Percentiles rank a stretch among this genome's conserved stretches.
Conservation (phyloP, 1,140 invertebrate genomes). For the Maniola jurtina region DNA sequence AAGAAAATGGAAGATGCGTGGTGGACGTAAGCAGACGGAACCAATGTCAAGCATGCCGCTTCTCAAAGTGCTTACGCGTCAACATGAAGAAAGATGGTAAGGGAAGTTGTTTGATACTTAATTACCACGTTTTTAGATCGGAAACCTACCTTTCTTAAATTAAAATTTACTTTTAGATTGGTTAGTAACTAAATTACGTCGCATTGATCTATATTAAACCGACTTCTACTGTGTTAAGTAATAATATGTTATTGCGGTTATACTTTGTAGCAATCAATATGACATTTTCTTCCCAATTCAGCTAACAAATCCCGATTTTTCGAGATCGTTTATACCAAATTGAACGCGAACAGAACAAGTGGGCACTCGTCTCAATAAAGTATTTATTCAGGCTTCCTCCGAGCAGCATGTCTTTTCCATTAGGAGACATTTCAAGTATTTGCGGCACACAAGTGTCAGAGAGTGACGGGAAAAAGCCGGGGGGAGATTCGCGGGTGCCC, state of each 20-base stretch:
- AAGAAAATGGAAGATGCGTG: conserved; percentile 92
- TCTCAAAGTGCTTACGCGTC: conserved; percentile 94
- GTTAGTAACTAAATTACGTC: no score
- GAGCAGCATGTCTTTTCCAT: conserved; percentile 77
- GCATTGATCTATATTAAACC: no score
- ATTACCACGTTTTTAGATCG: no score
- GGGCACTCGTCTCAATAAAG: conserved; percentile 71
- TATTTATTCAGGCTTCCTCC: conserved; percentile 69
- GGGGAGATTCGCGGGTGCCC: conserved; percentile 32
- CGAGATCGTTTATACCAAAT: conserved; percentile 25
- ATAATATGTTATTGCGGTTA: no score
- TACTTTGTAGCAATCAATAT: neutral
- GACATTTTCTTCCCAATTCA: neutral
- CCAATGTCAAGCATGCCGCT: conserved; percentile 97
- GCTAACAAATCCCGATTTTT: conserved; percentile 1
- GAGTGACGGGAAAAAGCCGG: conserved; percentile 60
- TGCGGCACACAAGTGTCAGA: conserved; percentile 65
- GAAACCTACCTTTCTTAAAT: no score
- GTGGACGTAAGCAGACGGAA: conserved; percentile 95
- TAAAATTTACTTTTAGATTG: no score
- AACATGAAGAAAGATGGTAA: conserved; percentile 97
- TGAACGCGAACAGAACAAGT: conserved; percentile 42
- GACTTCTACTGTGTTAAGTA: no score
- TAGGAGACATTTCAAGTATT: conserved; percentile 73
- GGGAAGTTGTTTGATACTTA: conserved; percentile 48